These are phyloP conservation scores for Hippocampus kuda DNA, from an alignment of 2,797 vertebrate genomes.

Conservation along the genomic window DNA sequence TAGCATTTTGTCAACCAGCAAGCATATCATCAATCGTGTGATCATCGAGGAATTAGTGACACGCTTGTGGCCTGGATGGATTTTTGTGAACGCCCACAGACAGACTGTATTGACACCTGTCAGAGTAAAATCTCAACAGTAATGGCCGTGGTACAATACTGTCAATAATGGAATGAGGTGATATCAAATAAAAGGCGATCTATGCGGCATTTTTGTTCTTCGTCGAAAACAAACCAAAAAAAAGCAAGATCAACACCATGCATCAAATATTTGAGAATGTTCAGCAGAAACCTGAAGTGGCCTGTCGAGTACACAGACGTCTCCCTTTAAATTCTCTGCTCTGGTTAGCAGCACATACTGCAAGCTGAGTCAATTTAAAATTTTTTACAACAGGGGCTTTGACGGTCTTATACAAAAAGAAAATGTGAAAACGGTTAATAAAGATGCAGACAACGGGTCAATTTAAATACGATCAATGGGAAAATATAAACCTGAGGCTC, in stretches of 20 bases:
- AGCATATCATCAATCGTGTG: background rate
- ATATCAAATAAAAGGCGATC: background rate
- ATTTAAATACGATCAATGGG: too few species aligned
- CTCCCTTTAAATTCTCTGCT: too few species aligned
- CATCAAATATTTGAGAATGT: too few species aligned
- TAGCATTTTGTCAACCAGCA: background rate
- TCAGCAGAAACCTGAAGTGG: too few species aligned
- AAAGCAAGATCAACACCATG: too few species aligned
- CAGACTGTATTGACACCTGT: background rate
- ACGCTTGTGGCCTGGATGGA: background rate
- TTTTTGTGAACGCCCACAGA: background rate
- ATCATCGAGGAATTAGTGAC: constrained; percentile 9
- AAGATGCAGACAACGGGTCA: too few species aligned
- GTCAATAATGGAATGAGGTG: background rate
- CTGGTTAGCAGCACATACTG: too few species aligned
- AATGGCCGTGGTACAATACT: background rate
- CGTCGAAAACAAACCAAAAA: too few species aligned
- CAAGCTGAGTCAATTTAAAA: too few species aligned
- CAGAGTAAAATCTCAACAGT: background rate
- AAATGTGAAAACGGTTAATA: too few species aligned
- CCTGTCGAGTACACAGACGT: too few species aligned
- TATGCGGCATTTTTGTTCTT: too few species aligned
- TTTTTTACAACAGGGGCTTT: background rate
- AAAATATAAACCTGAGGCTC: background rate
- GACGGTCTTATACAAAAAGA: background rate